Evolutionary conservation across 2,888 invertebrate species (phyloP), one percentile per base, ranked within the genome.

Genomic region (Aplocera efformata): DNA sequence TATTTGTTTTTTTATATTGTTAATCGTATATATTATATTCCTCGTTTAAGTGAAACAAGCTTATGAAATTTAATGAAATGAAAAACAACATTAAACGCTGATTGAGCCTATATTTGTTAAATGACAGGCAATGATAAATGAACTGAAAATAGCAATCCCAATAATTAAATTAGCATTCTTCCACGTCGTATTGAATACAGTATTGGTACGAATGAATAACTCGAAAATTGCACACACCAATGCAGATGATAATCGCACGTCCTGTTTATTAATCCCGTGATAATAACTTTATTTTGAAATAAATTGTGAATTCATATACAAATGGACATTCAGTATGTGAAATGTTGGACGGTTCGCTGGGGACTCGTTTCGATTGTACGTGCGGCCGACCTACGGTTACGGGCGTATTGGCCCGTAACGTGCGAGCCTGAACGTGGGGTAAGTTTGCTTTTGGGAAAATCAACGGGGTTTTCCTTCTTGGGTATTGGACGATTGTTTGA

Each of bases 191-290:
- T 35, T 39, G 28, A 22, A 29, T 33, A n/a, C 22, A 23, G 29
- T 25, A 37, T 41, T 41, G 36, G 17, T 32, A 26, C 32, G 26
- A 17, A 38, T 42, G 31, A 46, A 31, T 32, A 27, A 33, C 32
- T 43, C 26, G 21, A 28, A 31, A 27, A 42, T 42, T 28, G 11
- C 11, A n/a, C 11, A 4, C 13, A 45, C 49, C 49, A 47, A 49
- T 49, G 26, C 35, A 27, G 40, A 41, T 48, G 42, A 41, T 41
- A 47, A 48, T 48, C 48, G 41, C 39, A 42, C 40, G 40, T 38
- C 25, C 37, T 33, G 45, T 49, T 51, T 49, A 51, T 54, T 47
- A 47, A 45, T 49, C 53, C 49, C 53, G 24, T 17, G 41, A 29
- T 27, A 44, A 39, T 51, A 21, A 42, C 40, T 47, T 44, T 43